Evolutionary conservation across 2,113 vertebrate genomes (phyloP).

Genomic region (Notarius lentiginosus): DNA sequence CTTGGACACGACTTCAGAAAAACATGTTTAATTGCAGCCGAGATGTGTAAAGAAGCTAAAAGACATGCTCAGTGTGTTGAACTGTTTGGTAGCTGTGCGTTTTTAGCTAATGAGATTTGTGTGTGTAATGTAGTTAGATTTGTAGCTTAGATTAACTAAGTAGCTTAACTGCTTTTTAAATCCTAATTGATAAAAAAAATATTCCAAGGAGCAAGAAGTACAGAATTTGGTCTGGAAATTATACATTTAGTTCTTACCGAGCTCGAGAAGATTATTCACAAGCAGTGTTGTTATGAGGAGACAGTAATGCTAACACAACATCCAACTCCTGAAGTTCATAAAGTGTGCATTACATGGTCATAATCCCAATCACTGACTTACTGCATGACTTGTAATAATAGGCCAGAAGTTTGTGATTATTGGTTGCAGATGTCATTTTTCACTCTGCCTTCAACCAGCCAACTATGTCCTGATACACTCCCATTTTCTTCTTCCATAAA

Average conservation of each 20-base stretch:
- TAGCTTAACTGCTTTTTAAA: neutral
- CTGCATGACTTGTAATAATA: neutral
- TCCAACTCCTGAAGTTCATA: neutral
- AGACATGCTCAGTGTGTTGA: neutral
- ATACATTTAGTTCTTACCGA: neutral
- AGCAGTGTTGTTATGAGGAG: neutral
- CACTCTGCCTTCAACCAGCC: neutral
- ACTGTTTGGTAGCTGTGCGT: neutral
- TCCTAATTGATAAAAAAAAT: neutral
- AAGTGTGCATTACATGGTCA: constrained; percentile 4
- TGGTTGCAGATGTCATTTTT: constrained; percentile 29
- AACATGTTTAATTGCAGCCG: neutral
- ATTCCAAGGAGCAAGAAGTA: neutral
- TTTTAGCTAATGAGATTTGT: constrained; percentile 13
- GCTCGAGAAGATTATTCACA: neutral
- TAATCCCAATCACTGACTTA: neutral
- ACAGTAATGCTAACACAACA: neutral
- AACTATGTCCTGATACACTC: constrained; percentile 14
- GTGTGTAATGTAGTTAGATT: neutral
- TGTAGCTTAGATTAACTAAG: neutral
- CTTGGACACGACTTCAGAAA: neutral
- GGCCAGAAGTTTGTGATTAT: constrained; percentile 27
- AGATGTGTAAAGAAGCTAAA: neutral
- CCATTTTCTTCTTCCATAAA: neutral
- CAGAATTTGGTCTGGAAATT: neutral